Percentiles rank a stretch among this genome's conserved stretches.
These are phyloP conservation scores for Eupithecia centaureata DNA, from an alignment of 2,888 invertebrate genomes.

Conservation along the genomic window DNA sequence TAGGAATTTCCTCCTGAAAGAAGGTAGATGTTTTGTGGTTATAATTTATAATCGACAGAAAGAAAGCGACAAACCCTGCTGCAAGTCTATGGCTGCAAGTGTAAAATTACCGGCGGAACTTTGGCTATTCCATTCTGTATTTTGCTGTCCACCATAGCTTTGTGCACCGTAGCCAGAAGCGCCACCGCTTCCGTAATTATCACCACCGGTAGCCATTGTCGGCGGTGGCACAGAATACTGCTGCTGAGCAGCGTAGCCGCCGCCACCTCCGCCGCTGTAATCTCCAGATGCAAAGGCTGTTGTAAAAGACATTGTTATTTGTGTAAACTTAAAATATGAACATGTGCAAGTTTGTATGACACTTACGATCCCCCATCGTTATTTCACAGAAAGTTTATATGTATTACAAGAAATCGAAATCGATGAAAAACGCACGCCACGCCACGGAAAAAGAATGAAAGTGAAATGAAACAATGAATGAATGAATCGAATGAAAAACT, in stretches of 20 bases:
- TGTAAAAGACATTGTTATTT: not conserved
- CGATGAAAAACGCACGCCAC: slow-evolving; percentile 44
- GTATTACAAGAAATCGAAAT: slow-evolving; percentile 4
- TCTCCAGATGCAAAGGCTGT: slow-evolving; percentile 70
- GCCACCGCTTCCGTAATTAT: slow-evolving; percentile 65
- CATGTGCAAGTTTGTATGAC: not conserved
- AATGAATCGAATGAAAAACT: slow-evolving; percentile 4
- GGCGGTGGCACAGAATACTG: slow-evolving; percentile 80
- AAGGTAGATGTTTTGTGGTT: slow-evolving; percentile 16
- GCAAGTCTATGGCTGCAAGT: no score
- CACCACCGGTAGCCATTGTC: slow-evolving; percentile 68
- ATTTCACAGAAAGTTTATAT: not conserved
- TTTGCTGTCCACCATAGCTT: slow-evolving; percentile 67
- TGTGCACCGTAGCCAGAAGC: slow-evolving; percentile 55
- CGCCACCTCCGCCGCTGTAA: slow-evolving; percentile 67
- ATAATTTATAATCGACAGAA: not conserved
- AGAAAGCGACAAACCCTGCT: not conserved
- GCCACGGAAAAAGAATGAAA: slow-evolving; percentile 22
- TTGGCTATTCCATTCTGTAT: slow-evolving; percentile 69
- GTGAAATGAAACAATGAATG: slow-evolving; percentile 21
- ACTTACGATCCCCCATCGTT: slow-evolving; percentile 62
- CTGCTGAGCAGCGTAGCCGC: slow-evolving; percentile 74
- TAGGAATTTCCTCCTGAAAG: slow-evolving; percentile 63
- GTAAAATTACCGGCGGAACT: slow-evolving; percentile 51
- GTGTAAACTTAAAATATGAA: not conserved